Percentiles rank a stretch among this genome's conserved stretches.
Conservation (phyloP, 2,113 vertebrate genomes). For the Nyctibius bracteatus region DNA sequence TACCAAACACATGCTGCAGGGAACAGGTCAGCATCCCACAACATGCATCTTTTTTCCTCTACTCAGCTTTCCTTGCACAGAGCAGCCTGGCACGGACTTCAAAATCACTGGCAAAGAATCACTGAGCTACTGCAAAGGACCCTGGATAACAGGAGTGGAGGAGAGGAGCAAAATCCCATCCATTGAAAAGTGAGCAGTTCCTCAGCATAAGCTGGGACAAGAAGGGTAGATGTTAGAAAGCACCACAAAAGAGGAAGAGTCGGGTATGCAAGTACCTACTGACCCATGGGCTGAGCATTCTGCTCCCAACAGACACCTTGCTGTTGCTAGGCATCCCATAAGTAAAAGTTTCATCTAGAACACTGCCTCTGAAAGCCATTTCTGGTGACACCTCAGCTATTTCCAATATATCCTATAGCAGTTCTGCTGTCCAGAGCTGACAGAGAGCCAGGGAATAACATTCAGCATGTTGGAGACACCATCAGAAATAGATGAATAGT, state of each 20-base stretch:
- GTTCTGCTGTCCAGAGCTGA: background rate
- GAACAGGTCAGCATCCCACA: background rate
- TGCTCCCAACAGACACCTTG: background rate
- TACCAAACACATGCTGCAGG: background rate
- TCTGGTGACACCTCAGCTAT: background rate
- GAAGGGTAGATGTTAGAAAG: background rate
- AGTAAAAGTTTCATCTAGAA: background rate
- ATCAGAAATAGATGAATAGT: background rate
- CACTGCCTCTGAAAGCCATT: background rate
- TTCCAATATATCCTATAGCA: background rate
- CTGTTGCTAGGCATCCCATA: background rate
- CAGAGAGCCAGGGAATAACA: background rate
- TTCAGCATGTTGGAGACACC: background rate
- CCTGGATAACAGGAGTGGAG: background rate
- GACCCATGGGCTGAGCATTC: background rate
- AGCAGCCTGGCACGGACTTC: background rate
- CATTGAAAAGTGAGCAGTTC: background rate
- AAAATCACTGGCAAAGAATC: background rate
- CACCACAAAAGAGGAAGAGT: background rate
- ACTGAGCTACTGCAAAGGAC: background rate
- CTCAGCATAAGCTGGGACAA: background rate
- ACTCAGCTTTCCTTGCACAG: background rate
- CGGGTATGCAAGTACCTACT: background rate
- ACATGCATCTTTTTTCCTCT: background rate
- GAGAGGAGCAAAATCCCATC: background rate